Evolutionary conservation across 35 echinoderm and acorn worm genomes (phyloP).

Genomic region (Holothuria glaberrima): DNA sequence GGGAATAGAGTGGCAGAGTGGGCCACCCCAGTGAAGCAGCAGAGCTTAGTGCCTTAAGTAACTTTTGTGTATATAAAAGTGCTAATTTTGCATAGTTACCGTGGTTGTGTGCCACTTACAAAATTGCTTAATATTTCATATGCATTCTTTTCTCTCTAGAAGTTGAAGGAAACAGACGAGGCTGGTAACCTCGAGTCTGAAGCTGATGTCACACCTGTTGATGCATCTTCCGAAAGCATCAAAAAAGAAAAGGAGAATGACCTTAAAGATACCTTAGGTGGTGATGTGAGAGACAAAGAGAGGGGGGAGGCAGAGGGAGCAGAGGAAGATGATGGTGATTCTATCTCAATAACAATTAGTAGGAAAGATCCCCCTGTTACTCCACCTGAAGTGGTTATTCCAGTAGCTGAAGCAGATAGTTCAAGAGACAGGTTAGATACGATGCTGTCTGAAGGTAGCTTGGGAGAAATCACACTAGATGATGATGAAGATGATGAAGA

Average conservation of each 20-base stretch:
- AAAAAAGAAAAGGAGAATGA: background rate
- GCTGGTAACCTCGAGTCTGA: background rate
- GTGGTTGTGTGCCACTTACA: too few species aligned
- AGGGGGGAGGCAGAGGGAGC: conserved; percentile 28
- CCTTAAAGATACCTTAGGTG: background rate
- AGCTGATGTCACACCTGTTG: background rate
- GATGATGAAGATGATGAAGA: conserved; percentile 50
- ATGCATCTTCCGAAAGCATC: too few species aligned
- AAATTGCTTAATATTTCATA: too few species aligned
- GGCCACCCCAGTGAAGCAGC: too few species aligned
- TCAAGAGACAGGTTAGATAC: conserved; percentile 9
- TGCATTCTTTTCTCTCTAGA: background rate
- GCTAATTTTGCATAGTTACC: too few species aligned
- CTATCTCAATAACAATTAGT: conserved; percentile 22
- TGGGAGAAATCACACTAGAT: conserved; percentile 18
- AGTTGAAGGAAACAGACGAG: background rate
- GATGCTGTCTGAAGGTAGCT: conserved; percentile 2
- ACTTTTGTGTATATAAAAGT: too few species aligned
- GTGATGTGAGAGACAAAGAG: background rate
- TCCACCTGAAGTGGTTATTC: background rate
- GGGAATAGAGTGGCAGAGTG: too few species aligned
- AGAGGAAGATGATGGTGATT: conserved; percentile 16
- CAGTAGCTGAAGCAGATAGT: background rate
- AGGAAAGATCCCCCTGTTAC: conserved; percentile 8
- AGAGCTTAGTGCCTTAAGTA: too few species aligned